Percentiles rank a stretch among this genome's conserved stretches.
These are phyloP conservation scores for Fabriciana adippe DNA, from an alignment of 2,888 invertebrate species.

Conservation along the genomic window DNA sequence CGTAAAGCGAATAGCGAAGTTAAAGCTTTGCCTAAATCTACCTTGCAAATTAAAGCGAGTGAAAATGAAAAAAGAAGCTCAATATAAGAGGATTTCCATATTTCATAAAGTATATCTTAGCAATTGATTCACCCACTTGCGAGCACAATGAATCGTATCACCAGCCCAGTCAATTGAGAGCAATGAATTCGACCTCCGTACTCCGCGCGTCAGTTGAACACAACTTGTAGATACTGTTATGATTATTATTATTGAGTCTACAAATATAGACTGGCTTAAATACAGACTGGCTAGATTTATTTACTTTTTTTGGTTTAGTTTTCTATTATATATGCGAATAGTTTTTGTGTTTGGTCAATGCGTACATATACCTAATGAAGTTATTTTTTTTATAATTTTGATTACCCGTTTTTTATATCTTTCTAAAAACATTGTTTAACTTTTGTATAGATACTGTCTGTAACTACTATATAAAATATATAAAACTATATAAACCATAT, in stretches of 20 bases:
- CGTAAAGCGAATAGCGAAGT: too few relatives aligned
- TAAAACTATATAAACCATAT: too few relatives aligned
- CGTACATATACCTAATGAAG: too few relatives aligned
- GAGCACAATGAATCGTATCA: constrained; percentile 52
- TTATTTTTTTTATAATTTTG: too few relatives aligned
- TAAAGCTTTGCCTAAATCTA: too few relatives aligned
- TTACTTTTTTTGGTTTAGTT: background rate
- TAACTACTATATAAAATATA: too few relatives aligned
- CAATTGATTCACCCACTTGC: constrained; percentile 43
- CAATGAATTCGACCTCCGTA: constrained; percentile 70
- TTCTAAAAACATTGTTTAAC: too few relatives aligned
- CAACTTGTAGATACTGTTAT: constrained; percentile 17
- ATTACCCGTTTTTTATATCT: too few relatives aligned
- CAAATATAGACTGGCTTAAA: background rate
- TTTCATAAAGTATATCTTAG: constrained; percentile 39
- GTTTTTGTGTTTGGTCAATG: too few relatives aligned
- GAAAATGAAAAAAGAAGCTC: background rate
- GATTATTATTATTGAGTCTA: background rate
- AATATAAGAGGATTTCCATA: constrained; percentile 18
- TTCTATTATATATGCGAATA: too few relatives aligned
- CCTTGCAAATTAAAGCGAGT: too few relatives aligned
- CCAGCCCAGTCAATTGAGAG: constrained; percentile 62
- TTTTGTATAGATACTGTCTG: too few relatives aligned
- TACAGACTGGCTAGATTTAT: background rate
- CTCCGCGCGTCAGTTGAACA: constrained; percentile 12